Evolutionary conservation across 1,140 invertebrate species (phyloP).

Genomic region (Solenopsis invicta): DNA sequence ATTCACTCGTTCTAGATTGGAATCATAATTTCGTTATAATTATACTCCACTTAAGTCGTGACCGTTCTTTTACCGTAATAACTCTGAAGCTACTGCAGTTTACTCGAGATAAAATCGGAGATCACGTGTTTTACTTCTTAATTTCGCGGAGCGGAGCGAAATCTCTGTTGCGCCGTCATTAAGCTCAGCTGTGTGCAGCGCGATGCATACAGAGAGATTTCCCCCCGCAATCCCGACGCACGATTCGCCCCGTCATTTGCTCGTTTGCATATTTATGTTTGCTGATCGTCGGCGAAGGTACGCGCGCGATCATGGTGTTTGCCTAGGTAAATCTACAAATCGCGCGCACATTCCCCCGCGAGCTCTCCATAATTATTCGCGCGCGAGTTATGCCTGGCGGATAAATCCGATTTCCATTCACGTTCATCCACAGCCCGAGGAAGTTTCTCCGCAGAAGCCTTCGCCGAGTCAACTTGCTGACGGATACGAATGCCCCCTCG

Average conservation of each 20-base stretch:
- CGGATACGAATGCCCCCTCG: neutral
- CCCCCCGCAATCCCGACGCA: neutral
- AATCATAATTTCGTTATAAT: neutral
- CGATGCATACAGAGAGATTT: slow-evolving; percentile 1
- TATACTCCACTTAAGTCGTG: neutral
- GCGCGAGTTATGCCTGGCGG: slow-evolving; percentile 24
- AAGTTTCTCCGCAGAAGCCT: slow-evolving; percentile 18
- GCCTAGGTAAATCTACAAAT: slow-evolving; percentile 32
- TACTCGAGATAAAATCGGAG: neutral
- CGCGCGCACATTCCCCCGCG: slow-evolving; percentile 3
- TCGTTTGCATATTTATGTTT: slow-evolving; percentile 43
- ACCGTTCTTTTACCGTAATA: neutral
- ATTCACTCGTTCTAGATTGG: neutral
- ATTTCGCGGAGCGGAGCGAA: neutral
- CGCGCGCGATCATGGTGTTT: slow-evolving; percentile 12
- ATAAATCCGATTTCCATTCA: slow-evolving; percentile 37
- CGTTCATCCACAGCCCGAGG: neutral
- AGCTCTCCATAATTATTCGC: slow-evolving; percentile 49
- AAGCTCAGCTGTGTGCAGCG: neutral
- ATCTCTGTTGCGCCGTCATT: neutral
- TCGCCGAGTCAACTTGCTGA: slow-evolving; percentile 18
- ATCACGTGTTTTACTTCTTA: neutral
- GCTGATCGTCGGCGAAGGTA: slow-evolving; percentile 17
- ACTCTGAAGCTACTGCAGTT: neutral
- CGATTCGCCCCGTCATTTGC: slow-evolving; percentile 14